These are phyloP conservation scores for Myripristis murdjan DNA, from an alignment of 2,797 vertebrate genomes.

Conservation along the genomic window DNA sequence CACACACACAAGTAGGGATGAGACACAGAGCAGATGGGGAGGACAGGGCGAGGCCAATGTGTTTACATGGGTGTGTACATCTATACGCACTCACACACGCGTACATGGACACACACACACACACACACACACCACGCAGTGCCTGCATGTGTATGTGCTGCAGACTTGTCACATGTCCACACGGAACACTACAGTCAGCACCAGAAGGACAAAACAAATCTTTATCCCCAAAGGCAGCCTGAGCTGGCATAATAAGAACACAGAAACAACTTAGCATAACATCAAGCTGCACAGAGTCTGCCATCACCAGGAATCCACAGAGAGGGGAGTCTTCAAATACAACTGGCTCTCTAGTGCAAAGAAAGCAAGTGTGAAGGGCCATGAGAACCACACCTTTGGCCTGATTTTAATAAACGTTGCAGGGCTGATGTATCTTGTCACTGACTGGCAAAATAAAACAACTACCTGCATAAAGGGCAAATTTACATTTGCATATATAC, in stretches of 20 bases:
- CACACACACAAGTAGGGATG: slow-evolving; percentile 57
- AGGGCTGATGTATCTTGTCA: no score
- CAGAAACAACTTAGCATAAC: not conserved
- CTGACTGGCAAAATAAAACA: not conserved
- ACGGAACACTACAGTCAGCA: slow-evolving; percentile 2
- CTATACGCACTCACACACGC: slow-evolving; percentile 12
- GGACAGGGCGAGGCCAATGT: slow-evolving; percentile 55
- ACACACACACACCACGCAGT: slow-evolving; percentile 12
- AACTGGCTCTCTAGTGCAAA: not conserved
- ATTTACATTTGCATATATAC: not conserved
- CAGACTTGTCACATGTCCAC: slow-evolving; percentile 39
- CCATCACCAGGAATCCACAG: no score
- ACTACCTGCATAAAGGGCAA: not conserved
- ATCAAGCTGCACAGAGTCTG: no score
- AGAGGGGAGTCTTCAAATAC: not conserved
- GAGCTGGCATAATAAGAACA: not conserved
- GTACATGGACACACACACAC: slow-evolving; percentile 31
- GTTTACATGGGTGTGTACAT: slow-evolving; percentile 23
- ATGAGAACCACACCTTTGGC: no score
- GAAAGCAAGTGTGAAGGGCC: no score
- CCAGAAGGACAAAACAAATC: slow-evolving; percentile 33
- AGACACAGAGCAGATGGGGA: slow-evolving; percentile 70
- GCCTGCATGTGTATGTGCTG: slow-evolving; percentile 34
- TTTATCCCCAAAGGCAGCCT: slow-evolving; percentile 20
- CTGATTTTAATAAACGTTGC: no score